Base-by-base conservation (phyloP, 2,888 invertebrate species). In the Camponotus fellah region DNA sequence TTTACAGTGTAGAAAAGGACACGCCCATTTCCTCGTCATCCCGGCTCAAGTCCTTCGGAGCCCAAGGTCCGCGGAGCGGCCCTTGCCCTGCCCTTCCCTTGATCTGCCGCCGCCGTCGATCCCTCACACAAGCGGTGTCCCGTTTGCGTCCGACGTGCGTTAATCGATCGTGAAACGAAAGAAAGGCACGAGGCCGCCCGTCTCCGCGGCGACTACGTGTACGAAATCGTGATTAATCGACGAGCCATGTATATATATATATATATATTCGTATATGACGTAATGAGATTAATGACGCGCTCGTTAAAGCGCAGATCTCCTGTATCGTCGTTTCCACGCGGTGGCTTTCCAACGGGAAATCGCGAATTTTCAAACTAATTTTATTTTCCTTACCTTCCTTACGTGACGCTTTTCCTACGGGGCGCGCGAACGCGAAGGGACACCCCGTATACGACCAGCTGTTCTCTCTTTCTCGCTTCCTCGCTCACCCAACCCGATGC, bases 1-100 rank as follows among this genome's bases (percentile, higher is more conserved):
- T 92, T 92, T 92, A 86, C 91, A 92, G 80, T 86, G 88, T 89
- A 91, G 91, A 90, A 87, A 87, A 88, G 91, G 91, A 90, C 89
- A 92, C 92, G 91, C 92, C 92, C 90, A 89, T 89, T 88, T 90
- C 84, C 86, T 86, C 90, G 89, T 86, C 85, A 68, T 87, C 82
- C 80, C 83, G 89, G 89, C 81, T 89, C 85, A 60, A 34, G 84
- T 83, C 88, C 88, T 87, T 83, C 58, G 79, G 75, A 75, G 84
- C 84, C 84, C 80, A 74, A 65, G 72, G 62, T 85, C 77, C 74
- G 82, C 69, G 80, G 80, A 85, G 77, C 71, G 82, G 40, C n/a
- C 53, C n/a, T n/a, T 84, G 60, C 79, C 68, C 86, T 8, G 32
- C 86, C 83, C 90, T 90, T 87, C 80, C 88, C 89, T 85, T 82